Evolutionary conservation across 2,888 invertebrate species (phyloP), one percentile per base, ranked within the genome.

Genomic region (Drosophila anomelani): DNA sequence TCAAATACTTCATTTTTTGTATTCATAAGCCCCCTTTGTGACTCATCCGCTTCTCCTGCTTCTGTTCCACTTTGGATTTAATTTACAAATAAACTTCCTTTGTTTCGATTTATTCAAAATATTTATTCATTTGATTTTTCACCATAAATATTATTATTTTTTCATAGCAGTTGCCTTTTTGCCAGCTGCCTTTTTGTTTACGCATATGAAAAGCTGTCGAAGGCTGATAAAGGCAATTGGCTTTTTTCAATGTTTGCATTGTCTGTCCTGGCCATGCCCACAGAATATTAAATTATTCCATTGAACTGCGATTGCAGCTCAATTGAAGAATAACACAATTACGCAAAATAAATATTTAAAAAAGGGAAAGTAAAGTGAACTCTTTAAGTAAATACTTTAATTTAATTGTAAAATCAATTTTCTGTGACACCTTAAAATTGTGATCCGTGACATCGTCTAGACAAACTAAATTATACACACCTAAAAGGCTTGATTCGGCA

Each of bases 381-480:
- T 12, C 17, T 17, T 17, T 20, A 49, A 49, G 20, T 20, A 20
- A 51, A 51, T 51, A 20, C 0, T 17, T 32, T n/a, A 13, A 20
- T 15, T 34, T 9, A 34, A 17, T 26, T 41, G 26, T 15, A 2
- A 20, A 29, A 17, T 20, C 6, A 29, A 15, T 36, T 58, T 38
- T n/a, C 8, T 12, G 20, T 32, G 10, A 29, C 17, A 15, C n/a
- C 13, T 29, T 13, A 10, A 44, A 44, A 32, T 23, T 36, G 7
- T 51, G 23, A n/a, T 41, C 29, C 41, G 29, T 41, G 32, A 44
- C 43, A 47, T 69, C 62, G 58, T 53, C 55, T 70, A 15, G 43
- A 39, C 66, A 66, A 60, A 46, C 62, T 41, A 9, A 44, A 55
- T 75, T 77, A 60, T 81, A 78, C 67, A 81, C 82, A 85, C 78